phyloP scores from a whole-genome alignment of 1,140 invertebrate species.

The Papilio xuthus region DNA sequence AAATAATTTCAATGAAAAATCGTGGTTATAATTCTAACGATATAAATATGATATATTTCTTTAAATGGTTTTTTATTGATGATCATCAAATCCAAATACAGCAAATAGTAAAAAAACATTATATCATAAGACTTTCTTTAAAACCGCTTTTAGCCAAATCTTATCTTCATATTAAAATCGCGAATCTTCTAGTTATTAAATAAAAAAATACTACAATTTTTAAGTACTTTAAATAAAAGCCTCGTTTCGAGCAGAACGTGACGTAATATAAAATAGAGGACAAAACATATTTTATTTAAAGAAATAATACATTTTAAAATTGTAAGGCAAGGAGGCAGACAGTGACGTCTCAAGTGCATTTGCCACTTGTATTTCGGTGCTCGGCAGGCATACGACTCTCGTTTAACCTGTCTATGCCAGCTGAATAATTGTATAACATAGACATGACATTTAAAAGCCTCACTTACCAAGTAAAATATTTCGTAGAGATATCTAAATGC shows the following conservation, averaged over 20 bases:
- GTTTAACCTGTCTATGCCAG: constrained; percentile 31
- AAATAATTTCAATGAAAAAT: constrained; percentile 32
- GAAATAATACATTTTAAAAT: constrained; percentile 6
- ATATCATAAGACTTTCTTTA: no score
- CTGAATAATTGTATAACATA: constrained; percentile 10
- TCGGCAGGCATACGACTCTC: constrained; percentile 22
- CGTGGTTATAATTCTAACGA: constrained; percentile 31
- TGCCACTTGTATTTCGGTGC: constrained; percentile 28
- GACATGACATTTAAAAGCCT: constrained; percentile 16
- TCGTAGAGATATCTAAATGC: background rate
- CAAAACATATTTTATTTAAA: constrained; percentile 1
- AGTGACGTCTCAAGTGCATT: constrained; percentile 28
- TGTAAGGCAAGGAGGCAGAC: background rate
- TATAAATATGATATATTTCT: constrained; percentile 27
- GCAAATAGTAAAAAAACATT: no score
- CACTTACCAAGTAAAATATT: background rate
- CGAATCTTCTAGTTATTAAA: background rate
- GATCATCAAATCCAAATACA: background rate
- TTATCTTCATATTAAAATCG: background rate
- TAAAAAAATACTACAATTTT: background rate
- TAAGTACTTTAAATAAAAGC: background rate
- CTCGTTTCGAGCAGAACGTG: background rate
- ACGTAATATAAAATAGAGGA: background rate
- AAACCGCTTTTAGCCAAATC: background rate
- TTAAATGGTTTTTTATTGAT: constrained; percentile 4